Base-by-base conservation (phyloP, 2,113 vertebrate species). In the Eubucco bourcierii region DNA sequence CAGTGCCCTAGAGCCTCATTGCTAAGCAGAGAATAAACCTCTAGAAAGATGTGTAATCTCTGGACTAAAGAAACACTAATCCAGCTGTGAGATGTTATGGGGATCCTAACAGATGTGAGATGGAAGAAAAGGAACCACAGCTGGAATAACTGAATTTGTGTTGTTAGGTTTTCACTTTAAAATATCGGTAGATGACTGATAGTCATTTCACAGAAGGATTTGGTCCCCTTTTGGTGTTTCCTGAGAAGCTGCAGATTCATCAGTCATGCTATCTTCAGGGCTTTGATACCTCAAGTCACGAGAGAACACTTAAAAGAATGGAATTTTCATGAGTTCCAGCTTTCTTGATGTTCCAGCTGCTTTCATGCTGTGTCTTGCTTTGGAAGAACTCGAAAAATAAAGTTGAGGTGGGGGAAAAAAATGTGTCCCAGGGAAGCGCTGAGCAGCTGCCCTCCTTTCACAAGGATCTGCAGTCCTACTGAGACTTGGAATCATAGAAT, bases 141-240 rank as follows among this genome's bases (percentile, higher is more conserved):
- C 31, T 82, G 80, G 21, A 68, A 77, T 8, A 44, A 70, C n/a
- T 70, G 60, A 64, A 46, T 77, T 75, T 93, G 65, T 83, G 39
- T 68, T 20, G 25, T 70, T 39, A 31, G 59, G 17, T 84, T 84
- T 91, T 84, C 21, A 56, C 85, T 66, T 92, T 84, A 18, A 28
- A 5, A 23, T 86, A 53, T 56, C 41, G 39, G 59, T 65, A 77
- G 27, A 31, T 84, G 92, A 91, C 93, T 93, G 71, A 94, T 82
- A 55, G 60, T 75, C 53, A 21, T 27, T 85, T 77, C 50, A 59
- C 33, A 64, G 39, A 28, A 64, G 60, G 31, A 47, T 74, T 76
- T 75, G 72, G 0, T 63, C 6, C 52, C 77, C 76, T 95, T 95
- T 59, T 83, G 79, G 59, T 80, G 50, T 92, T 94, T 81, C 13